Evolutionary conservation across 2,113 vertebrate species (phyloP), one percentile per base, ranked within the genome.

Genomic region (Azemiops feae): DNA sequence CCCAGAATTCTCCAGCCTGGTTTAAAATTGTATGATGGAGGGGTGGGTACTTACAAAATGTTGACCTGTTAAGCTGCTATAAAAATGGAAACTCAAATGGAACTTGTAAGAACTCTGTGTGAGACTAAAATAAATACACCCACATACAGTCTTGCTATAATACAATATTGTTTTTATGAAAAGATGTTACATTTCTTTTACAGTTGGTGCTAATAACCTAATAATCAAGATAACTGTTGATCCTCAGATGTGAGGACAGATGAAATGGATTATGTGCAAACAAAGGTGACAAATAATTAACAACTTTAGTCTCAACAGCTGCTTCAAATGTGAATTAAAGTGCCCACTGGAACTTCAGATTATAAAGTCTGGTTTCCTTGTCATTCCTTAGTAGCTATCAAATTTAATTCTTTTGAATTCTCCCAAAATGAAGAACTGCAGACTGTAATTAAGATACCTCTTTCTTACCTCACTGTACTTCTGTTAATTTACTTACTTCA

Each of bases 151-250:
- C 30, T 43, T 54, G 12, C 8, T 55, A 2, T 47, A 55, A 69
- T 2, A 45, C 89, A 85, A 96, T 96, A 89, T 91, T 47, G 93
- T 92, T 96, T 96, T 95, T 14, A 55, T 94, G 87, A 93, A 81
- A 93, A 43, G 88, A 45, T 94, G 95, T 95, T 0, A 0, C 90
- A 92, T 97, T 95, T 96, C 95, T 95, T 96, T 92, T 93, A 91
- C 95, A 90, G 92, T 95, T 91, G 95, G 47, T 95, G 86, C 92
- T 96, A 95, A 96, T 96, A 96, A 96, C 88, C 89, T 91, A 94
- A 96, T 96, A 92, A 95, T 27, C 89, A 93, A 91, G 92, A 74
- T 50, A 55, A 90, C 94, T 93, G 69, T 89, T 94, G 94, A 74
- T 91, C 93, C 95, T 89, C 94, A 95, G 89, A 30, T 22, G 89